phyloP scores from a whole-genome alignment of 2,888 invertebrate species.

The Nyleta sp. region DNA sequence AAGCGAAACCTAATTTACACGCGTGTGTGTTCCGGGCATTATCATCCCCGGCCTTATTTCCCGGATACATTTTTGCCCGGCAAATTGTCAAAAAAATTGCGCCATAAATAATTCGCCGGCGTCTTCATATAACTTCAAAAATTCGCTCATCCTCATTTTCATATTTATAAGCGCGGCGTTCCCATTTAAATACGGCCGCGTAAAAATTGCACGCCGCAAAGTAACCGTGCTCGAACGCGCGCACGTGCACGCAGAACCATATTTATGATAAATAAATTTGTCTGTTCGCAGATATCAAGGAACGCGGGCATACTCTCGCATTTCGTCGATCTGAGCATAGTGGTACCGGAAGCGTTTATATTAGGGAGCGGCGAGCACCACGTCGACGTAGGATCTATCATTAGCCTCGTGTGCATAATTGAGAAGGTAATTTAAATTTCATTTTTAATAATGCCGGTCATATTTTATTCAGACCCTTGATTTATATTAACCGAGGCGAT shows the following conservation, averaged over 20 bases:
- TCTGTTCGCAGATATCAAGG: slow-evolving; percentile 88
- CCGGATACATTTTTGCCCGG: neutral
- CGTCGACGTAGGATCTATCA: slow-evolving; percentile 94
- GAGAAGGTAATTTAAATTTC: slow-evolving; percentile 88
- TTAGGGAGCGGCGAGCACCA: slow-evolving; percentile 93
- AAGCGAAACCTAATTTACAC: neutral
- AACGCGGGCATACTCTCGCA: slow-evolving; percentile 92
- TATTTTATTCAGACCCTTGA: too few species aligned
- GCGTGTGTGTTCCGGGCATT: neutral
- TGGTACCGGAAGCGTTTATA: slow-evolving; percentile 95
- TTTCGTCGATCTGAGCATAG: slow-evolving; percentile 94
- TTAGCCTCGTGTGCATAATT: slow-evolving; percentile 95
- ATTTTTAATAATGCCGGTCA: too few species aligned
- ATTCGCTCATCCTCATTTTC: slow-evolving; percentile 3
- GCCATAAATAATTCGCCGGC: slow-evolving; percentile 3
- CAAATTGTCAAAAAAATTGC: slow-evolving; percentile 1
- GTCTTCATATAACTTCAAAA: neutral
- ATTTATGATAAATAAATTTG: slow-evolving; percentile 6
- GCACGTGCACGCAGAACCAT: neutral
- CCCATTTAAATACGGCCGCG: neutral
- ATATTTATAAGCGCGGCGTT: neutral
- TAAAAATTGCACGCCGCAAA: neutral
- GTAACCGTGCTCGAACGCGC: too few species aligned
- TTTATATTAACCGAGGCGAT: too few species aligned
- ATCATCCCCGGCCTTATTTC: slow-evolving; percentile 1